A percentile compares a stretch with the other conserved stretches of the same genome.
Conservation (phyloP, 1,140 invertebrate species). For the Bombus superbus region DNA sequence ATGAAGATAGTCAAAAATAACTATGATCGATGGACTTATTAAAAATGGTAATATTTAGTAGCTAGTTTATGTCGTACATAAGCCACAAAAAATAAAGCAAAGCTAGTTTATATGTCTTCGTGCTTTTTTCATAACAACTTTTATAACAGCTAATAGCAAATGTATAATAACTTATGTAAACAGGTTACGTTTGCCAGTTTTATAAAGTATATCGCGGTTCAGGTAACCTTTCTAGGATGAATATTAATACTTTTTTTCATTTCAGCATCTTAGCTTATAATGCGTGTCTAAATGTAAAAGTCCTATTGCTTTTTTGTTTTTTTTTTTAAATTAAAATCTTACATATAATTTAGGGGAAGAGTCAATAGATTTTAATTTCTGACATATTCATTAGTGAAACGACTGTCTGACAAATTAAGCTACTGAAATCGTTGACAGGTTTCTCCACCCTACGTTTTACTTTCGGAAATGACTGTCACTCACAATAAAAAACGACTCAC, state of each 20-base stretch:
- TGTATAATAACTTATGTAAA: no score
- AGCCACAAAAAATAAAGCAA: no score
- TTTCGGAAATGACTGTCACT: conserved; percentile 17
- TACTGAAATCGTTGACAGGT: conserved; percentile 7
- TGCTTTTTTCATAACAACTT: no score
- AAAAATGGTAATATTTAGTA: no score
- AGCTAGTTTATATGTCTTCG: no score
- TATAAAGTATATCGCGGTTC: neutral
- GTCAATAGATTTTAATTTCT: neutral
- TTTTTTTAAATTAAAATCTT: no score
- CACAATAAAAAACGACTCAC: neutral
- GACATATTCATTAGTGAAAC: neutral
- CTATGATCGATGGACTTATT: no score
- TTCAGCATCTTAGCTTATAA: neutral
- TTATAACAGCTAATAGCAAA: no score
- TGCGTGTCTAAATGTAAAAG: no score
- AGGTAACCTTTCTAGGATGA: neutral
- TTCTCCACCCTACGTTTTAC: neutral
- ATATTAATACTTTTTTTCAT: neutral
- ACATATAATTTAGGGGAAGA: neutral
- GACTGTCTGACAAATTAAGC: conserved; percentile 1
- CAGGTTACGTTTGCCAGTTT: neutral
- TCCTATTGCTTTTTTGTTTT: no score
- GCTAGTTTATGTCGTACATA: no score
- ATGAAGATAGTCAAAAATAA: no score